These are phyloP conservation scores for Varecia variegata DNA, from an alignment of 2,797 vertebrate species.

Conservation along the genomic window DNA sequence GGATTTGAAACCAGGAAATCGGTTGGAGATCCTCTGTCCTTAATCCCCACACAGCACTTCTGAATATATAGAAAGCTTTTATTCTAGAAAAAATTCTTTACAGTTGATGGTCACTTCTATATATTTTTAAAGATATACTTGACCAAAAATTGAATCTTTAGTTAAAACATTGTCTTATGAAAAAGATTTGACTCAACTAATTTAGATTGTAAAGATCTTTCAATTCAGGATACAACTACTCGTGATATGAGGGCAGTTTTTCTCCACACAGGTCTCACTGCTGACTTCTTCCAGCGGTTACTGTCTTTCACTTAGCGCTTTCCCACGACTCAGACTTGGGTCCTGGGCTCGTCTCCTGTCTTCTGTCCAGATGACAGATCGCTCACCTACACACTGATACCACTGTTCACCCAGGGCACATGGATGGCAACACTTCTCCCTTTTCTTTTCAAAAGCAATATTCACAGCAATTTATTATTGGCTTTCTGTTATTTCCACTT, in stretches of 20 bases:
- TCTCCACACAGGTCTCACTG: fast-evolving
- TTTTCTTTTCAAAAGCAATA: neutral
- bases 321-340: neutral
- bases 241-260: neutral
- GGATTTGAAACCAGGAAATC: neutral
- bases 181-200: neutral
- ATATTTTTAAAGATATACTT: neutral
- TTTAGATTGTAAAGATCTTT: neutral
- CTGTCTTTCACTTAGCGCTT: neutral
- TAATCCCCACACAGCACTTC: neutral
- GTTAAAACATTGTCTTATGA: neutral
- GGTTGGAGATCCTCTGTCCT: neutral
- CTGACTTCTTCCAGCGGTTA: fast-evolving
- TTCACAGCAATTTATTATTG: neutral
- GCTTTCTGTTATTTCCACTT: neutral
- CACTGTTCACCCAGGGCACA: neutral
- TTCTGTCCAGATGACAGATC: neutral
- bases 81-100: neutral
- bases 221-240: neutral
- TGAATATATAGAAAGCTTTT: neutral
- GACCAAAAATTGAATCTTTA: neutral
- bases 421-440: too few relatives aligned
- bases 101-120: neutral
- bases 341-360: neutral
- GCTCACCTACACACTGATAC: fast-evolving